Percentiles rank a stretch among this genome's conserved stretches.
phyloP scores from a whole-genome alignment of 2,113 vertebrate genomes.

The Cathartes aura region DNA sequence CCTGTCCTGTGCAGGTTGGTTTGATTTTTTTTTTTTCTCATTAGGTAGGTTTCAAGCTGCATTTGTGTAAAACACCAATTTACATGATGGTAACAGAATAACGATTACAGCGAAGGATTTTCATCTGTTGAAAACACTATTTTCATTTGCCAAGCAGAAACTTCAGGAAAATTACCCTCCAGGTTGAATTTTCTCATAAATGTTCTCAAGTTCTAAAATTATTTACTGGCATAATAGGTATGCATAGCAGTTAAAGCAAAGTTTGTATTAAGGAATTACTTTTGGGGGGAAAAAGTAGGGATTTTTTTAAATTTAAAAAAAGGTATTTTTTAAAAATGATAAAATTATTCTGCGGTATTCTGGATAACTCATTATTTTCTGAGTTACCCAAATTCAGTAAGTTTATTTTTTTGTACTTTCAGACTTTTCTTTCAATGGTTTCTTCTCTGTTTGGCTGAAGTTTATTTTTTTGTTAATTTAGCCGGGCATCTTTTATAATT shows the following conservation, averaged over 20 bases:
- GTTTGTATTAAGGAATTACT: not conserved
- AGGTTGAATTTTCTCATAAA: constrained; percentile 43
- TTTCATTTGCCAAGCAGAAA: constrained; percentile 50
- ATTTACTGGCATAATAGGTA: not conserved
- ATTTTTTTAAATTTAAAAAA: not conserved
- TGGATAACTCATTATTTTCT: not conserved
- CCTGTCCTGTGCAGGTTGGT: constrained; percentile 2
- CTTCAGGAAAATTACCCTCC: constrained; percentile 50
- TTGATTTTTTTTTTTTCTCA: constrained; percentile 2
- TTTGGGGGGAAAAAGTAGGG: fast-evolving
- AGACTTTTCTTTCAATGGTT: not conserved
- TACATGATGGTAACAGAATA: constrained; percentile 19
- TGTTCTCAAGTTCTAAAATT: constrained; percentile 28
- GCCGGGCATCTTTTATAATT: not conserved
- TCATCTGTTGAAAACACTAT: constrained; percentile 6
- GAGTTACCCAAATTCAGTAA: not conserved
- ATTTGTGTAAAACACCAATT: constrained; percentile 24
- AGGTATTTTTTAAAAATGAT: not conserved
- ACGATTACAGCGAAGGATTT: constrained; percentile 35
- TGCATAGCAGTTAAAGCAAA: not conserved
- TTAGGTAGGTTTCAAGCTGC: constrained; percentile 13
- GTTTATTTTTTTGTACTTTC: not conserved
- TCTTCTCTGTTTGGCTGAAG: not conserved
- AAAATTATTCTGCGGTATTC: not conserved
- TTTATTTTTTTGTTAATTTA: not conserved